A percentile compares a stretch with the other conserved stretches of the same genome.
These are phyloP conservation scores for Perognathus longimembris DNA, from an alignment of 2,113 vertebrate genomes.

Conservation along the genomic window DNA sequence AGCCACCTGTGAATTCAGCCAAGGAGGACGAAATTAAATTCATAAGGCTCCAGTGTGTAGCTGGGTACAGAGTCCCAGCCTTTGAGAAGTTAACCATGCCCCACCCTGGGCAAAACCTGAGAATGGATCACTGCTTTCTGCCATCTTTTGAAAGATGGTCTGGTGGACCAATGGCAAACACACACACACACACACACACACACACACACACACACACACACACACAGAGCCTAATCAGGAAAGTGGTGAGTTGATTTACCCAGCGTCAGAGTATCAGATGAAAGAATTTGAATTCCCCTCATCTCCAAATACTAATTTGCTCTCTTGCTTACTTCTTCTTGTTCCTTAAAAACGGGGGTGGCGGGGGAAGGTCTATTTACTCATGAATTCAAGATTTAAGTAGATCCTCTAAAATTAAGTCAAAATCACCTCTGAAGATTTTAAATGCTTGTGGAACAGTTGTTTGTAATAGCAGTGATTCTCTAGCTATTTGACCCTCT, in stretches of 20 bases:
- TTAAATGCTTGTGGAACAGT: constrained; percentile 50
- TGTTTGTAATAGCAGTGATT: constrained; percentile 17
- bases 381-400: constrained; percentile 62
- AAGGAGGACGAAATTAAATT: constrained; percentile 75
- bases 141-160: neutral
- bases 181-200: no score
- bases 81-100: neutral
- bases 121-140: neutral
- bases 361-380: neutral
- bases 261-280: neutral
- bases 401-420: constrained; percentile 60
- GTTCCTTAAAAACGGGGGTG: constrained; percentile 15
- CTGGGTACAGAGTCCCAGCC: neutral
- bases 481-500: neutral
- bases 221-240: neutral
- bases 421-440: constrained; percentile 8
- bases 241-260: neutral
- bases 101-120: neutral
- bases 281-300: neutral
- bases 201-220: neutral
- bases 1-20: constrained; percentile 78
- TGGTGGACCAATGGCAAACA: neutral
- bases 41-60: neutral
- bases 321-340: neutral
- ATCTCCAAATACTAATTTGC: neutral